These are phyloP conservation scores for Saxicola maurus DNA, from an alignment of 2,797 vertebrate genomes.

Conservation along the genomic window DNA sequence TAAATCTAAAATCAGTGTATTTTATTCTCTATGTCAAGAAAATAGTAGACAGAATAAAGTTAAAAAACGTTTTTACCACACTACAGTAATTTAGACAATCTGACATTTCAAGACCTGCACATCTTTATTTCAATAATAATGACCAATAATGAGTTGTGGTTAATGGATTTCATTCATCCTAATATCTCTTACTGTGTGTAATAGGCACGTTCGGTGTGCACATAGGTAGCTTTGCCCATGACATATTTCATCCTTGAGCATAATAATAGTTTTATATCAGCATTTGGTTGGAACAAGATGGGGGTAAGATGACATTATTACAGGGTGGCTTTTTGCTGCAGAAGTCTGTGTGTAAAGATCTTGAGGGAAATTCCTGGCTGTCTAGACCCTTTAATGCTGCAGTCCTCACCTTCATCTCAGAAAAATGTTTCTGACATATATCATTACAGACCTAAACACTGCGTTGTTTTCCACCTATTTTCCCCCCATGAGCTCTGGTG, in stretches of 20 bases:
- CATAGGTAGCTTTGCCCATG: not conserved
- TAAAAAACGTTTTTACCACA: not conserved
- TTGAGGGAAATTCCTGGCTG: not conserved
- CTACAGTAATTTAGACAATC: not conserved
- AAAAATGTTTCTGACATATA: not conserved
- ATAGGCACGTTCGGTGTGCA: not conserved
- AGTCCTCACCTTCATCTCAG: not conserved
- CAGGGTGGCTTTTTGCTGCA: not conserved
- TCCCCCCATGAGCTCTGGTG: not conserved
- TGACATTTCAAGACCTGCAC: not conserved
- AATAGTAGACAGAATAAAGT: not conserved
- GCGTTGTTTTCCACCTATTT: not conserved
- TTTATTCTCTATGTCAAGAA: not conserved
- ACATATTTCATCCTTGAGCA: not conserved
- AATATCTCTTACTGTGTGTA: not conserved
- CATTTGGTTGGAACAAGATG: not conserved
- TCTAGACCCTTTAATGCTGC: not conserved
- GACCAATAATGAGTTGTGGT: not conserved
- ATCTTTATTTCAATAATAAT: conserved; percentile 1
- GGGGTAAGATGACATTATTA: not conserved
- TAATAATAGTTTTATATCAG: not conserved
- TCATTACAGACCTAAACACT: not conserved
- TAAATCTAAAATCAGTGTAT: not conserved
- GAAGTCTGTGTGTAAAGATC: not conserved
- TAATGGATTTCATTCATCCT: not conserved